These are phyloP conservation scores for Brachionichthys hirsutus DNA, from an alignment of 2,113 vertebrate genomes.

Conservation along the genomic window DNA sequence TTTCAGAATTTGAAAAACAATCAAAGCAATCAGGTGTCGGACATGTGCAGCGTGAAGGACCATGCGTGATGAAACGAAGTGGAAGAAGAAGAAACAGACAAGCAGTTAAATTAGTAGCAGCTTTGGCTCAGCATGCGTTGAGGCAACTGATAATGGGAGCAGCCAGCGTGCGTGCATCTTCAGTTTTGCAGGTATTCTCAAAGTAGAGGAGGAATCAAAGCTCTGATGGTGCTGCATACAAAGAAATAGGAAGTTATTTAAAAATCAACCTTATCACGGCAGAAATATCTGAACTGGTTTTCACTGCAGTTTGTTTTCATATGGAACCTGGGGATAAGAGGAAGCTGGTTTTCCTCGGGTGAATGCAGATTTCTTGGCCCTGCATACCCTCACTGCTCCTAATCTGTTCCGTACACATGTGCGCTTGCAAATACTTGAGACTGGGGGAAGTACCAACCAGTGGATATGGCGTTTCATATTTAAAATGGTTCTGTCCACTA, in stretches of 20 bases:
- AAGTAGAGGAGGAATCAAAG: background rate
- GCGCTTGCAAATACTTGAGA: background rate
- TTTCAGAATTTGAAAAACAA: background rate
- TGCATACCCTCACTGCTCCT: background rate
- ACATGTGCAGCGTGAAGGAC: background rate
- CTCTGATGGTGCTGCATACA: background rate
- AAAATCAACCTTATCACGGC: background rate
- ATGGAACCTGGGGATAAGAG: conserved; percentile 1
- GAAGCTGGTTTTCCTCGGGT: background rate
- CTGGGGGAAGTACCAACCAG: too few species aligned
- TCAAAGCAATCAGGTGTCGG: background rate
- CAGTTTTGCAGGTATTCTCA: background rate
- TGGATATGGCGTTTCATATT: background rate
- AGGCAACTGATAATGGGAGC: background rate
- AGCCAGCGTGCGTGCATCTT: background rate
- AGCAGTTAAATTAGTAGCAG: background rate
- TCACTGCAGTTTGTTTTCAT: background rate
- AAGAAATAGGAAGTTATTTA: conserved; percentile 3
- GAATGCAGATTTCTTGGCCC: background rate
- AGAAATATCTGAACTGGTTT: background rate
- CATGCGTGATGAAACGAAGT: background rate
- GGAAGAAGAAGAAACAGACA: background rate
- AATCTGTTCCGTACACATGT: conserved; percentile 5
- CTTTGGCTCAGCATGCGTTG: background rate
- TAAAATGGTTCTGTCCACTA: background rate